Evolutionary conservation across 2,113 vertebrate genomes (phyloP).

Genomic region (Pluvianellus socialis): DNA sequence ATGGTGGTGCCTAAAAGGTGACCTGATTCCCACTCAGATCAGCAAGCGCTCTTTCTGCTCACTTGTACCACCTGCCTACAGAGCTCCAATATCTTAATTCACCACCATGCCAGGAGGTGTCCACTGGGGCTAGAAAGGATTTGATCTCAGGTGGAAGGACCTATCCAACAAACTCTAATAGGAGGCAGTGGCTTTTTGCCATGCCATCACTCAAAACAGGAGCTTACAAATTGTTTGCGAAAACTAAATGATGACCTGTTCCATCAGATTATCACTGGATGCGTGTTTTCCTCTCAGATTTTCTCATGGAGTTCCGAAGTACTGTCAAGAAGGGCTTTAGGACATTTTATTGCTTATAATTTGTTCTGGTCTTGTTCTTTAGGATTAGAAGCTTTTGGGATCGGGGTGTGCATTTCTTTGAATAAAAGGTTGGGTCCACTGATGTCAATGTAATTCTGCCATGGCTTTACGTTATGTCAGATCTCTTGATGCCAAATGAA

Average conservation of each 20-base stretch:
- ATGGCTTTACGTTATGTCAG: background rate
- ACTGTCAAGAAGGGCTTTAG: background rate
- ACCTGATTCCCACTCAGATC: background rate
- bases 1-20: fast-evolving
- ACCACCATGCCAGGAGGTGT: background rate
- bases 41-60: background rate
- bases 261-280: background rate
- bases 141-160: background rate
- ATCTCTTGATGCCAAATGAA: background rate
- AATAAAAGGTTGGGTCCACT: background rate
- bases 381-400: background rate
- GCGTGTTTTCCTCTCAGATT: background rate
- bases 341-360: background rate
- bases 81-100: background rate
- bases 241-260: background rate
- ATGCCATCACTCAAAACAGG: background rate
- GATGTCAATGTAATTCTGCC: background rate
- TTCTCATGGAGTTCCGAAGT: background rate
- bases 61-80: background rate
- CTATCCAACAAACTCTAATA: background rate
- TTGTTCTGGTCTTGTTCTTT: background rate
- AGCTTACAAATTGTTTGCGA: background rate
- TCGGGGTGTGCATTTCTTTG: background rate
- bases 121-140: background rate
- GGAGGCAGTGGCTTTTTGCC: background rate